Percentiles rank a stretch among this genome's conserved stretches.
These are phyloP conservation scores for Oceanodroma leucorhoa DNA, from an alignment of 2,797 vertebrate species.

Conservation along the genomic window DNA sequence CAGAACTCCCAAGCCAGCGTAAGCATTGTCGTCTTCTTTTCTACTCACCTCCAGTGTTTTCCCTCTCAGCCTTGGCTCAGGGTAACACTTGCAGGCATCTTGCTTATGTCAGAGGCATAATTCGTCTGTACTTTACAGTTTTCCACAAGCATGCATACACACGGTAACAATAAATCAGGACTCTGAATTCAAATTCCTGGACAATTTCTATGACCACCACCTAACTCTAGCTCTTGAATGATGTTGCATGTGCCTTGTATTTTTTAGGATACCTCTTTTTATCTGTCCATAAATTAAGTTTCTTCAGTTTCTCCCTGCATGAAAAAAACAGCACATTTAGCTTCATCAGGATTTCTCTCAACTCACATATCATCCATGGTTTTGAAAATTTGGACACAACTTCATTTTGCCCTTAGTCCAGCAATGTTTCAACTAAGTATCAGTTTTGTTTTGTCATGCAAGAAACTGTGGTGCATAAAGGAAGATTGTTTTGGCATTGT, in stretches of 20 bases:
- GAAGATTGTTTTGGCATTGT: background rate
- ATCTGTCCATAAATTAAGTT: background rate
- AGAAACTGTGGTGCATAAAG: background rate
- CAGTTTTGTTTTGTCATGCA: background rate
- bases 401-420: background rate
- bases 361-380: rapidly evolving
- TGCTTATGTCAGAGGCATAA: background rate
- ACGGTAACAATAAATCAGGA: background rate
- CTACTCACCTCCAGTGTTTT: background rate
- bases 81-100: background rate
- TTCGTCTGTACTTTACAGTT: background rate
- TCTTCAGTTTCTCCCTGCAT: background rate
- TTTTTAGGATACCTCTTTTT: background rate
- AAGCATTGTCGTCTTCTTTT: background rate
- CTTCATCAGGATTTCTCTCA: background rate
- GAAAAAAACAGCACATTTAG: rapidly evolving
- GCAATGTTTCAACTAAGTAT: background rate
- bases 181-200: background rate
- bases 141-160: background rate
- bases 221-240: background rate
- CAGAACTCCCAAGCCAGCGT: background rate
- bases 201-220: background rate
- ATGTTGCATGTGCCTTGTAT: rapidly evolving
- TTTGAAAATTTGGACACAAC: background rate
- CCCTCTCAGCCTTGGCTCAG: background rate